phyloP scores from a whole-genome alignment of 2,888 invertebrate species.

The Ferdinandea cuprea region DNA sequence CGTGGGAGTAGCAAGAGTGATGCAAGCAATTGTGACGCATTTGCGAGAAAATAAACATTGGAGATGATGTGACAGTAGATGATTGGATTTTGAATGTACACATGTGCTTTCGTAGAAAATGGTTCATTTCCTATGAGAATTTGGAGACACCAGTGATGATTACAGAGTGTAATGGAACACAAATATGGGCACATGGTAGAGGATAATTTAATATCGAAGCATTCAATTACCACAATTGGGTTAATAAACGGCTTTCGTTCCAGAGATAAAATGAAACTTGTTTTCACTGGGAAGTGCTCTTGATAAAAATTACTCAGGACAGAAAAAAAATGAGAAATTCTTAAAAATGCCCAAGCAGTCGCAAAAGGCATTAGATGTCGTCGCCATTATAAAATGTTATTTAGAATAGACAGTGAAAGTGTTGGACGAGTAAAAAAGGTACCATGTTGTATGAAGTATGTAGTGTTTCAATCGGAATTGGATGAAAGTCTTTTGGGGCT shows the following conservation, averaged over 20 bases:
- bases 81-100: constrained; percentile 1
- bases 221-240: too few relatives aligned
- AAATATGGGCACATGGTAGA: neutral
- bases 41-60: neutral
- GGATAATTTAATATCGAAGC: too few relatives aligned
- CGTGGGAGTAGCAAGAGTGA: too few relatives aligned
- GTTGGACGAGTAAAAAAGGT: too few relatives aligned
- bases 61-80: neutral
- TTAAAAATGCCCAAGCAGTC: neutral
- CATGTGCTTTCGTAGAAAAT: neutral
- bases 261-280: neutral
- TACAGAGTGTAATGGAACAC: neutral
- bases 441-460: too few relatives aligned
- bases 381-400: too few relatives aligned
- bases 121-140: neutral
- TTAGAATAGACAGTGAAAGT: too few relatives aligned
- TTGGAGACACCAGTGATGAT: neutral
- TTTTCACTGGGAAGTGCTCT: neutral
- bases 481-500: constrained; percentile 76
- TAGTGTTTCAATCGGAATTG: constrained; percentile 79
- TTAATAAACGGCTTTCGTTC: neutral
- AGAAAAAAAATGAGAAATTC: neutral
- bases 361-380: too few relatives aligned
- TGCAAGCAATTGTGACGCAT: too few relatives aligned
- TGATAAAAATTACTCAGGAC: neutral